phyloP scores from a whole-genome alignment of 1,140 invertebrate genomes.

The Aphelenchoides avenae region DNA sequence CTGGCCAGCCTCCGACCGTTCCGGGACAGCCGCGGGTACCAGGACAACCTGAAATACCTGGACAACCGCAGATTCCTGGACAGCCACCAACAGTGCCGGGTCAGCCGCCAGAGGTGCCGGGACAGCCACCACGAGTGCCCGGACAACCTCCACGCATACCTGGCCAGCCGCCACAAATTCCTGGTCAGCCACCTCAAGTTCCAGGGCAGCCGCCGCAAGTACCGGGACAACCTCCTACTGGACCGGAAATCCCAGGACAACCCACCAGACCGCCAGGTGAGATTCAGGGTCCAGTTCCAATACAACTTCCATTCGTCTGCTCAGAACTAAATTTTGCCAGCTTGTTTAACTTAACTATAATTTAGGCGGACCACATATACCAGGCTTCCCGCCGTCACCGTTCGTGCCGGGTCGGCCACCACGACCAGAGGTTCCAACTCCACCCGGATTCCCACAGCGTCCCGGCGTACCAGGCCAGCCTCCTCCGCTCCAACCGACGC shows the following conservation, averaged over 20 bases:
- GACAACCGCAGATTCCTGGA: slow-evolving; percentile 23
- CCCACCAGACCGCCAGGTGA: not conserved
- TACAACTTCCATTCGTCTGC: too few relatives aligned
- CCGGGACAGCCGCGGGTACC: slow-evolving; percentile 8
- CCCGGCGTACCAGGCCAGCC: slow-evolving; percentile 16
- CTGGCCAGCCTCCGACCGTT: slow-evolving; percentile 5
- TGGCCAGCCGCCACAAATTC: too few relatives aligned
- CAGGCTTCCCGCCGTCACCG: slow-evolving; percentile 4
- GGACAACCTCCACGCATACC: slow-evolving; percentile 1
- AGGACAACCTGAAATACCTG: slow-evolving; percentile 12
- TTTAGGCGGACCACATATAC: not conserved
- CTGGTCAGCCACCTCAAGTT: too few relatives aligned
- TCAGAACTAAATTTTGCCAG: too few relatives aligned
- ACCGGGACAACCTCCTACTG: not conserved
- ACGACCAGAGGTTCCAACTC: slow-evolving; percentile 5
- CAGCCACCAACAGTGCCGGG: not conserved
- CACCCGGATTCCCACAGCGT: not conserved
- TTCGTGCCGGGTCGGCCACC: slow-evolving; percentile 1
- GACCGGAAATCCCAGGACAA: not conserved
- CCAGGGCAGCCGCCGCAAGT: slow-evolving; percentile 12
- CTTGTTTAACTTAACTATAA: too few relatives aligned
- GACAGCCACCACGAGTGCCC: not conserved
- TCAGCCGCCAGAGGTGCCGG: not conserved
- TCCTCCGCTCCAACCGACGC: not conserved
- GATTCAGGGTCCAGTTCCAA: too few relatives aligned